A percentile compares a stretch with the other conserved stretches of the same genome.
These are phyloP conservation scores for Scaptomyza caliginosa DNA, from an alignment of 2,888 invertebrate genomes.

Conservation along the genomic window DNA sequence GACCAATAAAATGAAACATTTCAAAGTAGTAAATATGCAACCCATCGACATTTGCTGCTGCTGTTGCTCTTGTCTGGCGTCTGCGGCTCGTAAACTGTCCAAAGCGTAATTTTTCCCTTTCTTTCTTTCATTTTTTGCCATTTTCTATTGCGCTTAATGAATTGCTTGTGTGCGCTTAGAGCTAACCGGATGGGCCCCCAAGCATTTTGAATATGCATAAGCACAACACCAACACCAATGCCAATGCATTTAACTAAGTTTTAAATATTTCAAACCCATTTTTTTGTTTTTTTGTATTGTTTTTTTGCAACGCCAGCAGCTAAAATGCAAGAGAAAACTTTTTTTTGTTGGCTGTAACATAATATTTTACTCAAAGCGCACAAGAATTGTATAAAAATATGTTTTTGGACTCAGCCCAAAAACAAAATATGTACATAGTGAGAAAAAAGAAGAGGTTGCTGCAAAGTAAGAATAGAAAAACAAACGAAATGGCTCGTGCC, in stretches of 20 bases:
- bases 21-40: conserved; percentile 79
- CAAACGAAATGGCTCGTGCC: conserved; percentile 77
- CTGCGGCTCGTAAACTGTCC: conserved; percentile 76
- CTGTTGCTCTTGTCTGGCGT: conserved; percentile 60
- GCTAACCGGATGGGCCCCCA: conserved; percentile 12
- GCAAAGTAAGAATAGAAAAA: conserved; percentile 60
- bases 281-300: background rate
- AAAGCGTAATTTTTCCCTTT: conserved; percentile 27
- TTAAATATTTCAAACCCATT: conserved; percentile 8
- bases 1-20: conserved; percentile 83
- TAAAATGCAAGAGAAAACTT: conserved; percentile 51
- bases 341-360: conserved; percentile 63
- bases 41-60: conserved; percentile 55
- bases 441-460: conserved; percentile 24
- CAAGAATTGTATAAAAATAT: conserved; percentile 58
- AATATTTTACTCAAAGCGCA: conserved; percentile 75
- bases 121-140: conserved; percentile 20
- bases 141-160: conserved; percentile 71
- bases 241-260: conserved; percentile 69
- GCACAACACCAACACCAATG: conserved; percentile 58
- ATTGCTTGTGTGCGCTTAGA: conserved; percentile 68
- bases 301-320: conserved; percentile 35
- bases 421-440: background rate
- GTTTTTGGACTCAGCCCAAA: conserved; percentile 54
- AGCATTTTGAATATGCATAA: conserved; percentile 70